Percentiles rank a stretch among this genome's conserved stretches.
Evolutionary conservation across 2,797 vertebrate species (phyloP).

Genomic region (Botia almorhae): DNA sequence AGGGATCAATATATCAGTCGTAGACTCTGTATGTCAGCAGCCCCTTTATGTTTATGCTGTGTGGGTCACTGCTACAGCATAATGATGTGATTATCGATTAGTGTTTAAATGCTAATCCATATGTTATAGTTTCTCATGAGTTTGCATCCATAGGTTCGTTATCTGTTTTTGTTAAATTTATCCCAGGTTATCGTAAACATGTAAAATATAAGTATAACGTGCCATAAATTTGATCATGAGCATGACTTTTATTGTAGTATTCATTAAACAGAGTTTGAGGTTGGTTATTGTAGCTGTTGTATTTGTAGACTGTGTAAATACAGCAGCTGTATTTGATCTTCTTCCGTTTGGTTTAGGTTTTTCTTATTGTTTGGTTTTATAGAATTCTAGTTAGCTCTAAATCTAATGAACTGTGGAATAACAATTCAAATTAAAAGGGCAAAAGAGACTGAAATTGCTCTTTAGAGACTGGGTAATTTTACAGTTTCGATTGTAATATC

Average conservation of each 20-base stretch:
- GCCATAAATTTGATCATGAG: slow-evolving; percentile 3
- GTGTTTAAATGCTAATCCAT: slow-evolving; percentile 55
- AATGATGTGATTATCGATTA: slow-evolving; percentile 59
- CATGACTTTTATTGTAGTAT: background rate
- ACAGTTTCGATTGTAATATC: too few species aligned
- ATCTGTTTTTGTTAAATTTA: slow-evolving; percentile 10
- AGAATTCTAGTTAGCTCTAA: background rate
- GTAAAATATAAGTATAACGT: slow-evolving; percentile 19
- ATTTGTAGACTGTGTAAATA: background rate
- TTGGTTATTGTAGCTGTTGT: background rate
- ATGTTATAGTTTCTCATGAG: slow-evolving; percentile 33
- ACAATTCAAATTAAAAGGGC: background rate
- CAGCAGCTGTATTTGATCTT: background rate
- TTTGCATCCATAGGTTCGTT: slow-evolving; percentile 15
- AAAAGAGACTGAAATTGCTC: too few species aligned
- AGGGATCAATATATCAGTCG: slow-evolving; percentile 56
- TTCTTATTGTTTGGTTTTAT: background rate
- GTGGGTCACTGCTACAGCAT: slow-evolving; percentile 45
- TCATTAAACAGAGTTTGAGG: background rate
- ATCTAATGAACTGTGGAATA: background rate
- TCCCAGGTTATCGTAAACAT: background rate
- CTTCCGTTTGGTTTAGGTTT: background rate
- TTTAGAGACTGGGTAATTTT: too few species aligned
- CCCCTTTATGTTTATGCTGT: slow-evolving; percentile 46
- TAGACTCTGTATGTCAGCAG: slow-evolving; percentile 52